Evolutionary conservation across 1,140 invertebrate species (phyloP), one percentile per base, ranked within the genome.

Genomic region (Drosophila yakuba): DNA sequence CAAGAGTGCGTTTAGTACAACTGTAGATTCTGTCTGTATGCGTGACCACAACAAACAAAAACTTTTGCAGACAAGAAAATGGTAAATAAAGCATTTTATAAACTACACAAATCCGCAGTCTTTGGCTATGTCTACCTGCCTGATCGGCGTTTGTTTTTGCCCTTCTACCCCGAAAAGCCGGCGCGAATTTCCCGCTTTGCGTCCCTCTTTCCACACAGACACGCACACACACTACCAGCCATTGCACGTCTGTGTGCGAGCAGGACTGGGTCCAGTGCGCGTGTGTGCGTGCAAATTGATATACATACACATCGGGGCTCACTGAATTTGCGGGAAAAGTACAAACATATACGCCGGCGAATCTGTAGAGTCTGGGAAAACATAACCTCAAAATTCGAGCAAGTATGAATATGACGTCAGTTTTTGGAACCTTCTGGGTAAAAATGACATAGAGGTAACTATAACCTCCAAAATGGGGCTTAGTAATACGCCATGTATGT

Each of bases 21-120:
- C 44, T 67, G 39, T 41, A 41, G 15, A 48, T 60, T 51, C 48
- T 14, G 8, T 75, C 66, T 69, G 50, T 56, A 64, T 38, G 72
- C 51, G 61, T 56, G 23, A 50, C 68, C 23, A 56, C 44, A 78
- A 80, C 44, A 69, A 56, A 79, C 43, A 69, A 52, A 56, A 48
- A 74, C 72, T 74, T 63, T 75, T 61, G 50, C 58, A 63, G 43
- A 52, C 45, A 74, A 39, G n/a, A 44, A 82, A 79, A 66, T 55
- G 51, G 54, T 35, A 88, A 89, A 89, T 89, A 89, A 89, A 89
- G 58, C 77, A 84, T 89, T 89, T 79, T 89, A 62, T 80, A 88
- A 89, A 84, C 80, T 83, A 57, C 17, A 45, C 32, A 32, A 32
- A 32, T 32, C 8, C 8, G 7, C 28, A 2, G 28, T 32, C 28